phyloP scores from a whole-genome alignment of 1,140 invertebrate genomes.

The Hyles euphorbiae region DNA sequence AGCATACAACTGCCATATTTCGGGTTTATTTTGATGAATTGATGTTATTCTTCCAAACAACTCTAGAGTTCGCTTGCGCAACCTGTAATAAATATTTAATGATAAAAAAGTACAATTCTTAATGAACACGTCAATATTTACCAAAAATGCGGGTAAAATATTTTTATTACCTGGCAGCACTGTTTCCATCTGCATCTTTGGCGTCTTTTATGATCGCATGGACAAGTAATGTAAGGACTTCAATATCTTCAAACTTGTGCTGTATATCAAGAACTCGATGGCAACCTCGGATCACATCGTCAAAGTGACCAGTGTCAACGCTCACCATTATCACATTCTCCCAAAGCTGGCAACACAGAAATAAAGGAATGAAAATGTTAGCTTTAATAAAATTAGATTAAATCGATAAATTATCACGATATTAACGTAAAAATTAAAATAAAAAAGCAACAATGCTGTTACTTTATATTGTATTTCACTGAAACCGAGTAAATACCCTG shows the following conservation, averaged over 20 bases:
- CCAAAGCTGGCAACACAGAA: conserved; percentile 80
- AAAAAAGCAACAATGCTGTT: no score
- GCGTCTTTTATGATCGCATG: conserved; percentile 82
- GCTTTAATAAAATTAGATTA: neutral
- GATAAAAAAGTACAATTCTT: neutral
- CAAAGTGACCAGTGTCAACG: conserved; percentile 84
- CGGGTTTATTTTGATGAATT: conserved; percentile 80
- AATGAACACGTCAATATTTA: neutral
- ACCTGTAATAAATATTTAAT: conserved; percentile 39
- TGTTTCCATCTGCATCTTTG: conserved; percentile 76
- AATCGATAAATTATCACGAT: no score
- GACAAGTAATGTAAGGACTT: conserved; percentile 86
- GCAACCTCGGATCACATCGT: conserved; percentile 88
- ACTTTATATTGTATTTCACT: no score
- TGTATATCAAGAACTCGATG: conserved; percentile 91
- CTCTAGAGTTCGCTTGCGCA: conserved; percentile 81
- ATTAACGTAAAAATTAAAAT: no score
- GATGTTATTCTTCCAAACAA: conserved; percentile 89
- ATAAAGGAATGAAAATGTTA: neutral
- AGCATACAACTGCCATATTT: conserved; percentile 88
- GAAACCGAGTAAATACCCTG: no score
- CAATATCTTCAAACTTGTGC: conserved; percentile 85
- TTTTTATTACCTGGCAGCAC: conserved; percentile 58
- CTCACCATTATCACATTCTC: conserved; percentile 94
- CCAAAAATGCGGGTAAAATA: neutral